Evolutionary conservation across 2,113 vertebrate genomes (phyloP).

Genomic region (Alethe castanea): DNA sequence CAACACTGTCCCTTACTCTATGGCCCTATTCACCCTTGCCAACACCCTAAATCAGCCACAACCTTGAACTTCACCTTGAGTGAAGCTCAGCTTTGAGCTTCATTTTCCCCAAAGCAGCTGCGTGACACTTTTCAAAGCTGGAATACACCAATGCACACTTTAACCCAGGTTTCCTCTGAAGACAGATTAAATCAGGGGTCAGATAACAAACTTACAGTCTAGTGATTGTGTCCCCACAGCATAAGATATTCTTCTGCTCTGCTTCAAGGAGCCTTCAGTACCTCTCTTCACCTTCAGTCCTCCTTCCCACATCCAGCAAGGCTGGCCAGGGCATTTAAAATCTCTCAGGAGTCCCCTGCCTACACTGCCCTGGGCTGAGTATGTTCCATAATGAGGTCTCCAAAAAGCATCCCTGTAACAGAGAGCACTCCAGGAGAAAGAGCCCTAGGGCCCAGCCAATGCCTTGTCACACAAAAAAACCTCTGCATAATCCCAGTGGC

Average conservation of each 20-base stretch:
- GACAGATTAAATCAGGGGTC: neutral
- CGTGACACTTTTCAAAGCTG: neutral
- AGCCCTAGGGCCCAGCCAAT: neutral
- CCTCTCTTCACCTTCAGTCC: neutral
- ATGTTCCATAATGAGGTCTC: neutral
- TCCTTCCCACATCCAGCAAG: neutral
- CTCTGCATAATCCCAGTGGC: neutral
- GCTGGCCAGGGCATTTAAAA: neutral
- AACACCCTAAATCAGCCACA: neutral
- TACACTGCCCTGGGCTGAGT: neutral
- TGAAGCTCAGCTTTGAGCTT: neutral
- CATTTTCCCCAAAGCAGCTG: neutral
- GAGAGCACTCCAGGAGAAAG: neutral
- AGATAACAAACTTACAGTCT: neutral
- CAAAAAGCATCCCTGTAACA: neutral
- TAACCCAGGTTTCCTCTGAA: neutral
- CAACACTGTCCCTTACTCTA: rapidly evolving
- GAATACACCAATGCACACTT: neutral
- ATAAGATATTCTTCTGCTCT: neutral
- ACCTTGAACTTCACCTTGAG: neutral
- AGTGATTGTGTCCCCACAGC: neutral
- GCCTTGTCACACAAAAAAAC: neutral
- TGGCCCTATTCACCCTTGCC: neutral
- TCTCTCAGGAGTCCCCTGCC: neutral
- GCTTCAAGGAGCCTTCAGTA: neutral